These are phyloP conservation scores for Lepidurus packardi DNA, from an alignment of 1,140 invertebrate genomes.

Conservation along the genomic window DNA sequence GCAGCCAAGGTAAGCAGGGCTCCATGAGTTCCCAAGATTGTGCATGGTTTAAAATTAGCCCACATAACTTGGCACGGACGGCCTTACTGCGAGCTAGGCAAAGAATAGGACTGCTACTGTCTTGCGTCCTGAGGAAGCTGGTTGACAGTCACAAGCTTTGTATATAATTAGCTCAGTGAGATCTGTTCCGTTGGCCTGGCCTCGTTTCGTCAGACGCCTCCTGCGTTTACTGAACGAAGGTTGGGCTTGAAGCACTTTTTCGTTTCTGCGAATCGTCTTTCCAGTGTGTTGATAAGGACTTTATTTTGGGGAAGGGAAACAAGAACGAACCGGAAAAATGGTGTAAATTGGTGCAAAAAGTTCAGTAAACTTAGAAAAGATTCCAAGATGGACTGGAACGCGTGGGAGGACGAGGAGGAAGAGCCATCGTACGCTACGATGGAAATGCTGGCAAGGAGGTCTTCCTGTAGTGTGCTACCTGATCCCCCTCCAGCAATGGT, in stretches of 20 bases:
- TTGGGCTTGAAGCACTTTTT: neutral
- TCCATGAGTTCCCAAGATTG: neutral
- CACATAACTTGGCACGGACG: neutral
- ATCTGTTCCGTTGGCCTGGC: conserved; percentile 1
- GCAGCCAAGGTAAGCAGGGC: conserved; percentile 41
- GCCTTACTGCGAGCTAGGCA: too few species aligned
- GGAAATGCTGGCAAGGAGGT: conserved; percentile 33
- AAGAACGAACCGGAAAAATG: too few species aligned
- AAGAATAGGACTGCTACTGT: too few species aligned
- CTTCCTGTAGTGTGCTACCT: conserved; percentile 33
- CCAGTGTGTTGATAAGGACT: neutral
- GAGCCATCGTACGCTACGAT: conserved; percentile 32
- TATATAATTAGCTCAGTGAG: neutral
- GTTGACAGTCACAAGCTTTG: conserved; percentile 29
- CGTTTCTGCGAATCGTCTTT: neutral
- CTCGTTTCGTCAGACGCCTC: neutral
- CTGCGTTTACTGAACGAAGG: neutral
- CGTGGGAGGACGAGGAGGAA: conserved; percentile 28
- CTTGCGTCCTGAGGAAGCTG: neutral
- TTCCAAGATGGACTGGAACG: conserved; percentile 23
- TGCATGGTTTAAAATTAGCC: neutral
- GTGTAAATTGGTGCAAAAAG: too few species aligned
- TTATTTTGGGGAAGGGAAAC: neutral
- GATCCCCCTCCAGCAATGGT: conserved; percentile 32
- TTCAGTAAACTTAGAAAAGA: too few species aligned